Conservation (phyloP, 2,113 vertebrate species). For the Penelope pileata region DNA sequence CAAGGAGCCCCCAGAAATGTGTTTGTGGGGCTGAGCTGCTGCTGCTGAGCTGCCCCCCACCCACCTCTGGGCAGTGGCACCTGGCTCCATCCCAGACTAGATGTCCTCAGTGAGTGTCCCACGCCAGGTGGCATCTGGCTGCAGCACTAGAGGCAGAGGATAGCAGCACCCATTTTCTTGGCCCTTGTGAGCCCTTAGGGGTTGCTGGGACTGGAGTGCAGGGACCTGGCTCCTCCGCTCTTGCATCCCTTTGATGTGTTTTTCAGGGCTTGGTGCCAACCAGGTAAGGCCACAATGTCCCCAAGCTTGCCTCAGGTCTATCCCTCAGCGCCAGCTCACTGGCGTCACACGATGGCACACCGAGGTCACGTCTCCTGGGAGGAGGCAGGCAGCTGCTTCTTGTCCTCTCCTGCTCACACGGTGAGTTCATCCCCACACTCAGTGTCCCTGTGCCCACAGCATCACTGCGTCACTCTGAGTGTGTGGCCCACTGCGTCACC, state of each 20-base stretch:
- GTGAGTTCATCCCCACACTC: neutral
- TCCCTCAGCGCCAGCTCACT: neutral
- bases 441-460: accelerated
- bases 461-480: accelerated
- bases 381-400: accelerated
- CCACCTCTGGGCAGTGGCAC: neutral
- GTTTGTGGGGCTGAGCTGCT: too few relatives aligned
- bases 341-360: neutral
- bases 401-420: neutral
- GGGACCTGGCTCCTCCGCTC: neutral
- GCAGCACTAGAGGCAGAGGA: neutral
- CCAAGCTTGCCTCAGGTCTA: neutral
- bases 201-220: accelerated
- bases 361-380: neutral
- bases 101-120: neutral
- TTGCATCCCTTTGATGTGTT: neutral
- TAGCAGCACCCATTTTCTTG: accelerated
- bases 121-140: accelerated
- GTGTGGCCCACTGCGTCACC: accelerated
- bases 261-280: neutral
- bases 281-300: neutral
- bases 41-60: too few relatives aligned
- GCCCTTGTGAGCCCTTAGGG: neutral
- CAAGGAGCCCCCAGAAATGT: too few relatives aligned
- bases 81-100: neutral